Conservation (phyloP, 2,113 vertebrate genomes). For the Scortum barcoo region DNA sequence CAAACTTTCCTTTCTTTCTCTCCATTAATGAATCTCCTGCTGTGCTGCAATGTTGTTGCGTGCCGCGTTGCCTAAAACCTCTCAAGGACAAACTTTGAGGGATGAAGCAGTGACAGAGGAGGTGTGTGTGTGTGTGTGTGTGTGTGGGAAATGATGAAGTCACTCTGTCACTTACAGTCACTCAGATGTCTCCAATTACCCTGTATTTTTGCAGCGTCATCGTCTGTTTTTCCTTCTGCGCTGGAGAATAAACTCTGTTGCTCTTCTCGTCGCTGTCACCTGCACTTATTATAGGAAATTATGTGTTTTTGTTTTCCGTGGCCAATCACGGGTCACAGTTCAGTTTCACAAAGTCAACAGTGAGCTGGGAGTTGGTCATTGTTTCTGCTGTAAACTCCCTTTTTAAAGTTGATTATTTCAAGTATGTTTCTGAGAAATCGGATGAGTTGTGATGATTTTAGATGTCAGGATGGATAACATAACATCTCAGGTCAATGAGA, state of each 20-base stretch:
- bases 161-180: slow-evolving; percentile 15
- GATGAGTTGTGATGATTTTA: not conserved
- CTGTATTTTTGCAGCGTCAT: not conserved
- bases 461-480: not conserved
- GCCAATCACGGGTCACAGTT: not conserved
- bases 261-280: not conserved
- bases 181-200: not conserved
- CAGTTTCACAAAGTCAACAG: not conserved
- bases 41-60: not conserved
- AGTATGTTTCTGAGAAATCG: not conserved
- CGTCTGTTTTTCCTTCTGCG: not conserved
- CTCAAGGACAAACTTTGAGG: not conserved
- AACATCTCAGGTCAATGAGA: no score
- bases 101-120: not conserved
- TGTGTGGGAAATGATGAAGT: slow-evolving; percentile 29
- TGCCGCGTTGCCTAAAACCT: not conserved
- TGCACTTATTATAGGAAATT: not conserved
- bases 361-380: not conserved
- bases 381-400: not conserved
- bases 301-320: not conserved
- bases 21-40: slow-evolving; percentile 7
- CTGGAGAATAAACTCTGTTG: not conserved
- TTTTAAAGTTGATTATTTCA: not conserved
- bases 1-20: not conserved
- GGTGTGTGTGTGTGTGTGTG: not conserved